Base-by-base conservation (phyloP, 2,888 invertebrate genomes). In the Synanthedon myopaeformis region DNA sequence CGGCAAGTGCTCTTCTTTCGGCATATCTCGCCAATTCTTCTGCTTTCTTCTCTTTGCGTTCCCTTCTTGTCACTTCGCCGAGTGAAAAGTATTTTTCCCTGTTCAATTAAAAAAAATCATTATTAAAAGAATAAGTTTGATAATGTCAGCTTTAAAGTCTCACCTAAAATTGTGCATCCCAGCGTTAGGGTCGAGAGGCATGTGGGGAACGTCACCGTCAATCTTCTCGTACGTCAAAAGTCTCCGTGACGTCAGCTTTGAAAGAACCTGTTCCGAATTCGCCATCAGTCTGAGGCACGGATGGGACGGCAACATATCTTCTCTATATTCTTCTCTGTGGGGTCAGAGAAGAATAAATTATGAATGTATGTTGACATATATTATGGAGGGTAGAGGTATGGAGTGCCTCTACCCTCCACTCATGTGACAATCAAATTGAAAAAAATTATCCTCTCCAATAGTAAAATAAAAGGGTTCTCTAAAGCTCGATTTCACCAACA, bases 261-360 rank as follows among this genome's bases (percentile, higher is more conserved):
- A 95, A 52, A 99, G 82, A 14, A 91, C 84, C 80, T 99, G 99
- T 79, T 99, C 98, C 8, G 95, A 94, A 84, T 96, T 98, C 19
- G 92, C 91, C 42, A 95, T 81, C 53, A 99, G 77, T 55, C 82
- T 69, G 56, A 99, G 85, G 67, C 94, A 93, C 2, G 93, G 91
- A 82, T 99, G 96, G 4, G 81, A 78, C 0, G 99, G 98, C 14
- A 99, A 78, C 56, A 92, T 90, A 0, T 90, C 82, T 52, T 91
- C 91, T 0, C 82, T 75, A 73, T 95, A 96, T 59, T 94, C 93
- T 54, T 91, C 91, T 62, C 94, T 95, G 70, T 12, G 19, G 23
- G 35, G 3, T 1, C 28, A 28, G 28, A 19, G 5, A 28, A 28
- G 28, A 28, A 6, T 5, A 28, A 28, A 28, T 1, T 28, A 28